Evolutionary conservation across 2,797 vertebrate genomes (phyloP), one percentile per base, ranked within the genome.

Genomic region (Trichosurus vulpecula): DNA sequence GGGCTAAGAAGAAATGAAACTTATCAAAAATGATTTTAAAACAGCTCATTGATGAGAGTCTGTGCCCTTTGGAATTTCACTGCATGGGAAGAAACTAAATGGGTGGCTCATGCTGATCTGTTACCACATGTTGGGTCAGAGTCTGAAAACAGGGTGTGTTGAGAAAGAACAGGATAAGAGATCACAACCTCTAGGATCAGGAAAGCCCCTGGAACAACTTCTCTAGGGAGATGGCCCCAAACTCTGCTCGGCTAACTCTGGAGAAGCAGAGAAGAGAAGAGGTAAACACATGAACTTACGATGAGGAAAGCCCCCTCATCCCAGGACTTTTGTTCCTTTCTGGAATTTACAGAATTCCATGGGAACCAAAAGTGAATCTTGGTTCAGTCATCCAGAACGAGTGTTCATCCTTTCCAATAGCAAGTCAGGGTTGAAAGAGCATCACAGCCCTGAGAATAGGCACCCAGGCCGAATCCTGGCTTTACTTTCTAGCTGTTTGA

Each of bases 201-300:
- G 97, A 97, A 98, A 97, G 0, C 94, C 97, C 98, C 97, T 97
- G 61, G 93, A 97, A 94, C 55, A 74, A 16, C 89, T 29, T 96
- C 54, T 95, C 53, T 66, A 12, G 89, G 93, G 51, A 93, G 31
- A 53, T n/a, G 92, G 81, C 30, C 91, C 29, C 41, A 57, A 92
- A 95, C 14, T 92, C 92, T 94, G 27, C 52, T 91, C 29, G 52
- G 54, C 52, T 56, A 93, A 47, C 29, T 8, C n/a, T 53, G n/a
- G 81, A 41, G 51, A 95, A 94, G 14, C 57, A 96, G 74, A 41
- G 95, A n/a, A 87, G 93, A 30, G 94, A 96, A 90, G 56, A 89
- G n/a, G 52, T 0, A 0, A 2, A 93, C 81, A 95, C 47, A 58
- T 25, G 10, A 25, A 87, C 74, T 87, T 47, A 47, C 51, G 74